Conservation (phyloP, 2,797 vertebrate species). For the Hipposideros larvatus region DNA sequence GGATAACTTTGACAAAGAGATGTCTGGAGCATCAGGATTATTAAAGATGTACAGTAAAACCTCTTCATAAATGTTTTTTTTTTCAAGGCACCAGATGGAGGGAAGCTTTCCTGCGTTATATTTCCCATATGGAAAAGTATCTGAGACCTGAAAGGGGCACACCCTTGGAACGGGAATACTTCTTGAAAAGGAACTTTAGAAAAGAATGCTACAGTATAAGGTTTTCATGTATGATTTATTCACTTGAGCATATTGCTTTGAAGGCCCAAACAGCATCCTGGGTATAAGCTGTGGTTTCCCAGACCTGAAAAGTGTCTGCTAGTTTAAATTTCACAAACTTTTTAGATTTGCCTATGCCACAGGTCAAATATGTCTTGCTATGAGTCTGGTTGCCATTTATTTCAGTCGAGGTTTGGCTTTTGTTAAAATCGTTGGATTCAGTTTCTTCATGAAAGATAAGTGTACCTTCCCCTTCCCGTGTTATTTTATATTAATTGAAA, state of each 20-base stretch:
- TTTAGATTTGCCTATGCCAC: constrained; percentile 59
- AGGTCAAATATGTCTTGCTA: constrained; percentile 44
- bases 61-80: constrained; percentile 38
- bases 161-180: not conserved
- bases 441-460: constrained; percentile 47
- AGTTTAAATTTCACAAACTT: constrained; percentile 66
- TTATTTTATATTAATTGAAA: constrained; percentile 53
- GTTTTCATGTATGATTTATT: constrained; percentile 69
- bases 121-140: constrained; percentile 67
- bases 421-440: constrained; percentile 38
- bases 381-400: constrained; percentile 58
- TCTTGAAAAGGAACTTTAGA: constrained; percentile 66
- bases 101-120: constrained; percentile 46
- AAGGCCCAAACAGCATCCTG: constrained; percentile 36
- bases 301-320: constrained; percentile 48
- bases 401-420: constrained; percentile 57
- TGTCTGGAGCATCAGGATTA: constrained; percentile 60
- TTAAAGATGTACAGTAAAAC: constrained; percentile 65
- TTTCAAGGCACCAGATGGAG: constrained; percentile 68
- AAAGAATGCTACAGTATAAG: not conserved
- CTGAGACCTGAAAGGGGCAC: constrained; percentile 25
- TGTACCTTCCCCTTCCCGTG: not conserved
- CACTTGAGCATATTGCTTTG: constrained; percentile 48
- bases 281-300: constrained; percentile 42
- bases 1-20: constrained; percentile 57